Conservation (phyloP, 2,888 invertebrate genomes). For the Latheticus oryzae region DNA sequence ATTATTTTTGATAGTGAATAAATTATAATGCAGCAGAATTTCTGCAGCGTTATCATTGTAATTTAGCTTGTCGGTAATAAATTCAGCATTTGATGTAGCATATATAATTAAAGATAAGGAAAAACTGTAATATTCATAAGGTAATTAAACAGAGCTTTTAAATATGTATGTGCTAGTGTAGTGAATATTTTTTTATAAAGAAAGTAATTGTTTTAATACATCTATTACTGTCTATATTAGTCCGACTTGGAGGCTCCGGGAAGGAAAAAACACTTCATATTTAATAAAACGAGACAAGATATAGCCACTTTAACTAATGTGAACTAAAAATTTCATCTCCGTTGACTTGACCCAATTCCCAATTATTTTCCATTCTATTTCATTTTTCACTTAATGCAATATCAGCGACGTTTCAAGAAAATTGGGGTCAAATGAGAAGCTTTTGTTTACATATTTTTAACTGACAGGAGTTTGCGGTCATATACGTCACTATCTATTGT, state of each 20-base stretch:
- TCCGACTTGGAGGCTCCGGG: constrained; percentile 25
- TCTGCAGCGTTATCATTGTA: constrained; percentile 35
- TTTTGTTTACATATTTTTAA: constrained; percentile 42
- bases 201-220: constrained; percentile 29
- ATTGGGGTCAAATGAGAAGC: constrained; percentile 17
- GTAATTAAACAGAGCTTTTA: constrained; percentile 41
- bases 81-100: constrained; percentile 44
- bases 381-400: constrained; percentile 20
- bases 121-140: constrained; percentile 46
- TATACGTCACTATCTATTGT: constrained; percentile 43
- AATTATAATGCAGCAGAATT: constrained; percentile 29
- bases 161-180: constrained; percentile 40
- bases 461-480: constrained; percentile 40
- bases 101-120: constrained; percentile 46
- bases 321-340: constrained; percentile 33
- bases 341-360: constrained; percentile 28
- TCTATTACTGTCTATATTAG: constrained; percentile 22
- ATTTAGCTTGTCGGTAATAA: constrained; percentile 39
- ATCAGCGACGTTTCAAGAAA: constrained; percentile 13
- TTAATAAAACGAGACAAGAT: constrained; percentile 35
- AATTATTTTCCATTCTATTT: constrained; percentile 25
- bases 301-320: constrained; percentile 34
- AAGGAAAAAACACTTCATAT: constrained; percentile 35
- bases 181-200: constrained; percentile 38
- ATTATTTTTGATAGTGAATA: constrained; percentile 11